A percentile compares a stretch with the other conserved stretches of the same genome.
phyloP scores from a whole-genome alignment of 2,113 vertebrate genomes.

The Tetrax tetrax region DNA sequence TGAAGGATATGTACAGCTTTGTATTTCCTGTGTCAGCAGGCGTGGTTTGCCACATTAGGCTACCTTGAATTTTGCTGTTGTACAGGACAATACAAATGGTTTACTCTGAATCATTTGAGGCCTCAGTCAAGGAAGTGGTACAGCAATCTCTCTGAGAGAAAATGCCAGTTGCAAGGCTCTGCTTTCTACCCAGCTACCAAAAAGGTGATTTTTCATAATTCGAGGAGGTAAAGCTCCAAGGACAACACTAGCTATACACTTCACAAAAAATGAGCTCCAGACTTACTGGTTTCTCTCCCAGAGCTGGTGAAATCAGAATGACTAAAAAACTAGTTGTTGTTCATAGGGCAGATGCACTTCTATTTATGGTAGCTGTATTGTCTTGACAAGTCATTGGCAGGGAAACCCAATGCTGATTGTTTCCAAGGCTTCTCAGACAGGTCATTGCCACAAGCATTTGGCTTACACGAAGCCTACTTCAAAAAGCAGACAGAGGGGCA shows the following conservation, averaged over 20 bases:
- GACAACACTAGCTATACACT: not conserved
- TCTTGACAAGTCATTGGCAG: not conserved
- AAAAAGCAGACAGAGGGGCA: not conserved
- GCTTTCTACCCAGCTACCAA: rapidly evolving
- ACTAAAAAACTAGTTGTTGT: not conserved
- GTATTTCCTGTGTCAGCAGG: not conserved
- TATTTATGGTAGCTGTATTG: not conserved
- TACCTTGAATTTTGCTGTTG: not conserved
- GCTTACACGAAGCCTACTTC: not conserved
- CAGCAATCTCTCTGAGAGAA: not conserved
- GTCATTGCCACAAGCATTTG: not conserved
- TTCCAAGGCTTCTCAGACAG: not conserved
- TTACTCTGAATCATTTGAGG: not conserved
- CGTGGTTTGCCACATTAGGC: not conserved
- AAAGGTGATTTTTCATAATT: not conserved
- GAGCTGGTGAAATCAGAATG: not conserved
- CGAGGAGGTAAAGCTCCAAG: not conserved
- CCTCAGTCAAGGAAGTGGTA: not conserved
- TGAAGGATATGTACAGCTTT: not conserved
- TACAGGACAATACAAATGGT: not conserved
- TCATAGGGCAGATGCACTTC: not conserved
- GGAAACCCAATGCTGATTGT: not conserved
- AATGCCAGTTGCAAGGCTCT: not conserved
- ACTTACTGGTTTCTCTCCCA: not conserved
- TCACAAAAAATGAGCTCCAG: not conserved